A percentile compares a stretch with the other conserved stretches of the same genome.
These are phyloP conservation scores for Bombyx mori DNA, from an alignment of 1,140 invertebrate genomes.

Conservation along the genomic window DNA sequence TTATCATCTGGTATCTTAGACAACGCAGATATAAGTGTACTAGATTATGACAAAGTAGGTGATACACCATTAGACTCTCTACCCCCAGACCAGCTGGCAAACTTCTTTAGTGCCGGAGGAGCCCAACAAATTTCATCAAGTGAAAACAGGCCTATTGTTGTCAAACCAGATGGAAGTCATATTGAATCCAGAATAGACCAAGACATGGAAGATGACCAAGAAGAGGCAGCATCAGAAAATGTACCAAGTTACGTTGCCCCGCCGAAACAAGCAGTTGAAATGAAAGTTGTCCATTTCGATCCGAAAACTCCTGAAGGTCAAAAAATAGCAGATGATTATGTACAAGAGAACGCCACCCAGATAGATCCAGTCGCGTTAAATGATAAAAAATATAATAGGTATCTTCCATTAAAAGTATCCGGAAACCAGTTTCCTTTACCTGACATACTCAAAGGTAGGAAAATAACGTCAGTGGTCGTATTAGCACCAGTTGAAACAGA, in stretches of 20 bases:
- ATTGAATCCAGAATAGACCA: slow-evolving; percentile 71
- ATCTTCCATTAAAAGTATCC: slow-evolving; percentile 85
- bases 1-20: slow-evolving; percentile 88
- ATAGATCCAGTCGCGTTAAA: slow-evolving; percentile 82
- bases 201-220: slow-evolving; percentile 62
- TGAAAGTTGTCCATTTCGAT: slow-evolving; percentile 88
- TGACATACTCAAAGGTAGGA: slow-evolving; percentile 79
- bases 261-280: slow-evolving; percentile 77
- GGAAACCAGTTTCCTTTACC: slow-evolving; percentile 88
- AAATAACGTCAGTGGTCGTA: slow-evolving; percentile 85
- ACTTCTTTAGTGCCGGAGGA: slow-evolving; percentile 85
- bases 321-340: slow-evolving; percentile 79
- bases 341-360: slow-evolving; percentile 80
- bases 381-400: slow-evolving; percentile 83
- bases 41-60: slow-evolving; percentile 91
- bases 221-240: slow-evolving; percentile 60
- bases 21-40: slow-evolving; percentile 87
- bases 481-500: slow-evolving; percentile 83
- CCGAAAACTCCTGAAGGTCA: slow-evolving; percentile 81
- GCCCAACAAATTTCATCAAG: slow-evolving; percentile 78
- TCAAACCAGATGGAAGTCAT: slow-evolving; percentile 74
- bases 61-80: slow-evolving; percentile 86
- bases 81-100: slow-evolving; percentile 87
- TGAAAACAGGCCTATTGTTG: slow-evolving; percentile 76
- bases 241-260: slow-evolving; percentile 54